Conservation (phyloP, 2,888 invertebrate species). For the Penaeus monodon region DNA sequence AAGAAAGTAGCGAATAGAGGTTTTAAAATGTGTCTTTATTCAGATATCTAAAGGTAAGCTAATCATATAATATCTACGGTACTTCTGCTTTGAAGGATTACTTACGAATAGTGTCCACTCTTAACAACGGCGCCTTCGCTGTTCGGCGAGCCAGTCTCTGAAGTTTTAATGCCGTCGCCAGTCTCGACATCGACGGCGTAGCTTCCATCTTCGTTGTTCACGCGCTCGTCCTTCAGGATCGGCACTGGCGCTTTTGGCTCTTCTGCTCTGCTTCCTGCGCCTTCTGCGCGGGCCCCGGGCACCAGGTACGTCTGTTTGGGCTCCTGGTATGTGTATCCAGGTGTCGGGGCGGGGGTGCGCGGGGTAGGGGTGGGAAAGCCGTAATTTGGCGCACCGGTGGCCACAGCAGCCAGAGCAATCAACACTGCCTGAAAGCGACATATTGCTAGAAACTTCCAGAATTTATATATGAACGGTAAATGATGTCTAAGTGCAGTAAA, state of each 20-base stretch:
- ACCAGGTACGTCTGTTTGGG: too few species aligned
- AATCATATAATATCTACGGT: too few species aligned
- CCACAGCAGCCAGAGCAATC: constrained; percentile 24
- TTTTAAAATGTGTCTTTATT: too few species aligned
- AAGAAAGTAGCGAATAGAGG: too few species aligned
- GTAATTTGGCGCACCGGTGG: constrained; percentile 18
- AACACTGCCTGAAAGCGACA: constrained; percentile 23
- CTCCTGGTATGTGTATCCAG: too few species aligned
- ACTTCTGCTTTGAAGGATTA: neutral
- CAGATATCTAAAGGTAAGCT: too few species aligned
- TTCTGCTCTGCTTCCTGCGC: neutral
- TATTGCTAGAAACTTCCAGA: too few species aligned
- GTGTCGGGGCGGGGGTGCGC: too few species aligned
- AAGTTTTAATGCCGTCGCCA: constrained; percentile 49
- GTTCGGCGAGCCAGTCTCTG: constrained; percentile 39
- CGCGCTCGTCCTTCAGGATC: constrained; percentile 55
- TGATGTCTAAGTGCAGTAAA: too few species aligned
- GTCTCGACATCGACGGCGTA: constrained; percentile 63
- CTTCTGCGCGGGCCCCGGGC: neutral
- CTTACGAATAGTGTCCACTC: constrained; percentile 48
- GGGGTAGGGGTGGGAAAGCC: too few species aligned
- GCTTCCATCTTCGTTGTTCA: constrained; percentile 51
- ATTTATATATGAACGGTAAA: too few species aligned
- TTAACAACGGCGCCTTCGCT: constrained; percentile 20
- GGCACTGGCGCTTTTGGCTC: neutral